These are phyloP conservation scores for Octomys mimax DNA, from an alignment of 2,797 vertebrate species.

Conservation along the genomic window DNA sequence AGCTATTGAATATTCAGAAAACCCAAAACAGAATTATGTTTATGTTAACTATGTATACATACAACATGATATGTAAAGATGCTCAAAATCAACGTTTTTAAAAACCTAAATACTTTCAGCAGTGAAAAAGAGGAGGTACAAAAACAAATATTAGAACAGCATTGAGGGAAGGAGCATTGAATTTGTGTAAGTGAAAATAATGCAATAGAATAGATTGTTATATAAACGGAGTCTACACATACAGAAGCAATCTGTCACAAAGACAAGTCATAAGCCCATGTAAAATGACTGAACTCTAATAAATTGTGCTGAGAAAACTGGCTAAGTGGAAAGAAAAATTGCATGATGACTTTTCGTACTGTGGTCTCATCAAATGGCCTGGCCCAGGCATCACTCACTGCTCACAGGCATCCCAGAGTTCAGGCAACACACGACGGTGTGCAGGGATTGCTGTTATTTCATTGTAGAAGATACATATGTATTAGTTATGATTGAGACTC, in stretches of 20 bases:
- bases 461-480: neutral
- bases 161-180: slow-evolving; percentile 1
- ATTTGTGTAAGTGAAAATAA: slow-evolving; percentile 15
- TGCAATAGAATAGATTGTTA: neutral
- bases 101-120: neutral
- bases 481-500: neutral
- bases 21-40: neutral
- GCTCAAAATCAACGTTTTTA: neutral
- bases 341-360: neutral
- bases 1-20: neutral
- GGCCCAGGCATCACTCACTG: neutral
- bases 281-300: neutral
- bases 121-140: neutral
- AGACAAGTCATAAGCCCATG: slow-evolving; percentile 1
- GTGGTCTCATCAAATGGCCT: neutral
- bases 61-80: neutral
- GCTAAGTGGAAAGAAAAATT: slow-evolving; percentile 14
- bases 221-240: neutral
- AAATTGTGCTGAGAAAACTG: slow-evolving; percentile 44
- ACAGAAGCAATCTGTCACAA: neutral
- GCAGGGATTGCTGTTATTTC: neutral
- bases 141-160: neutral
- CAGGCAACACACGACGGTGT: neutral
- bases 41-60: neutral
- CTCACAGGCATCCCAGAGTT: slow-evolving; percentile 13